Percentiles rank a stretch among this genome's conserved stretches.
phyloP scores from a whole-genome alignment of 2,797 vertebrate species.

The Trachurus trachurus region DNA sequence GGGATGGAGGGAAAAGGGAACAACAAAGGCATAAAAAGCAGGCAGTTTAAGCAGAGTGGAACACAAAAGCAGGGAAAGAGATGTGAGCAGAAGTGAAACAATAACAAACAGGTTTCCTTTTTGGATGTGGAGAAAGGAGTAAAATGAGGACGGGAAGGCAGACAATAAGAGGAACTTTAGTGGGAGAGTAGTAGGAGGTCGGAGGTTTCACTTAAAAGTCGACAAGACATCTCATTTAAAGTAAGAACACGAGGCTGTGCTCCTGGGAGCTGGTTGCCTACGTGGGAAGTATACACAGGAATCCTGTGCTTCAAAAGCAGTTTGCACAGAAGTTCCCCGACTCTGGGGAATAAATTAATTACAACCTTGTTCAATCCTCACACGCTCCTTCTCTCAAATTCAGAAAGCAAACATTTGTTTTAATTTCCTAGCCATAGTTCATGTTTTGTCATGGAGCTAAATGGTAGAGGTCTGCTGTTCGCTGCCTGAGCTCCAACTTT shows the following conservation, averaged over 20 bases:
- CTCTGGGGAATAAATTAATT: constrained; percentile 54
- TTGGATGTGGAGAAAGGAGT: constrained; percentile 20
- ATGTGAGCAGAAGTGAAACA: constrained; percentile 39
- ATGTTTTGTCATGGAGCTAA: constrained; percentile 35
- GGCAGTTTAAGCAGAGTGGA: constrained; percentile 28
- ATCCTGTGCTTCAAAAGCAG: constrained; percentile 44
- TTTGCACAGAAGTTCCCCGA: constrained; percentile 11
- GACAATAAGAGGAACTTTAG: constrained; percentile 43
- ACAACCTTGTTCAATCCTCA: constrained; percentile 28
- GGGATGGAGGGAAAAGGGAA: constrained; percentile 6
- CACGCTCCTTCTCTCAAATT: constrained; percentile 15
- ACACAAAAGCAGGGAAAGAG: constrained; percentile 29
- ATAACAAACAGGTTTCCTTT: constrained; percentile 45
- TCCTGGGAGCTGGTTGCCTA: constrained; percentile 52
- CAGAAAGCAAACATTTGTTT: constrained; percentile 46
- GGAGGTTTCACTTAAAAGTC: constrained; percentile 54
- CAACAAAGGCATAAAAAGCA: constrained; percentile 26
- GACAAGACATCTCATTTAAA: constrained; percentile 54
- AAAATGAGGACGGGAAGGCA: constrained; percentile 22
- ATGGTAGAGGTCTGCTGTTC: constrained; percentile 34
- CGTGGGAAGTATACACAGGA: constrained; percentile 24
- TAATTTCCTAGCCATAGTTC: constrained; percentile 34
- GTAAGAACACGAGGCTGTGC: constrained; percentile 42
- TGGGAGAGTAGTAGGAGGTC: constrained; percentile 45
- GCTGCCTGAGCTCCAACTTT: constrained; percentile 38